These are phyloP conservation scores for Catalaphyllia jardinei DNA, from an alignment of 64 coral and sea anemone species.

Conservation along the genomic window DNA sequence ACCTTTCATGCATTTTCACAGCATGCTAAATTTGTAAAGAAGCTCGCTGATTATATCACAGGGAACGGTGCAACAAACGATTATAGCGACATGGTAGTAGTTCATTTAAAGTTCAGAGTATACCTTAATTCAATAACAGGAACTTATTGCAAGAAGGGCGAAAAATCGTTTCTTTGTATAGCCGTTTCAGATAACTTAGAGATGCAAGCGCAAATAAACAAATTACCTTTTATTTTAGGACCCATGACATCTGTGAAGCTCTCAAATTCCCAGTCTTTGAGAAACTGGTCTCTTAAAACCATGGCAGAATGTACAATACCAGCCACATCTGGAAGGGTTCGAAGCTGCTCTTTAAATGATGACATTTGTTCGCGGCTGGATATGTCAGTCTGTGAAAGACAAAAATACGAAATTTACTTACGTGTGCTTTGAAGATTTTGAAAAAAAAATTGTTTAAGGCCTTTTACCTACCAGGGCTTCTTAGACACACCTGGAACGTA, in stretches of 20 bases:
- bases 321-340: slow-evolving; percentile 56
- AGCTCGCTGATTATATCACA: too few relatives aligned
- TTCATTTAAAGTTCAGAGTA: too few relatives aligned
- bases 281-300: slow-evolving; percentile 58
- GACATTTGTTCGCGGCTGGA: slow-evolving; percentile 14
- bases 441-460: background rate
- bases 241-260: slow-evolving; percentile 50
- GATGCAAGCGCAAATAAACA: too few relatives aligned
- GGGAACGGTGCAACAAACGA: background rate
- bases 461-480: too few relatives aligned
- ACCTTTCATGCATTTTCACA: background rate
- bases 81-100: background rate
- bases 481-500: slow-evolving; percentile 32
- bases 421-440: too few relatives aligned
- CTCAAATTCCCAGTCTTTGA: slow-evolving; percentile 53
- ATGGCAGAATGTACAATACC: slow-evolving; percentile 75
- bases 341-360: slow-evolving; percentile 38
- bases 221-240: slow-evolving; percentile 73
- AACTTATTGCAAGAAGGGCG: too few relatives aligned
- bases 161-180: too few relatives aligned
- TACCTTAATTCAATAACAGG: too few relatives aligned
- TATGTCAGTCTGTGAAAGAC: background rate
- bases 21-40: too few relatives aligned
- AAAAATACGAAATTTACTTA: too few relatives aligned
- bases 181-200: too few relatives aligned